phyloP scores from a whole-genome alignment of 2,113 vertebrate species.

The Mobula hypostoma region DNA sequence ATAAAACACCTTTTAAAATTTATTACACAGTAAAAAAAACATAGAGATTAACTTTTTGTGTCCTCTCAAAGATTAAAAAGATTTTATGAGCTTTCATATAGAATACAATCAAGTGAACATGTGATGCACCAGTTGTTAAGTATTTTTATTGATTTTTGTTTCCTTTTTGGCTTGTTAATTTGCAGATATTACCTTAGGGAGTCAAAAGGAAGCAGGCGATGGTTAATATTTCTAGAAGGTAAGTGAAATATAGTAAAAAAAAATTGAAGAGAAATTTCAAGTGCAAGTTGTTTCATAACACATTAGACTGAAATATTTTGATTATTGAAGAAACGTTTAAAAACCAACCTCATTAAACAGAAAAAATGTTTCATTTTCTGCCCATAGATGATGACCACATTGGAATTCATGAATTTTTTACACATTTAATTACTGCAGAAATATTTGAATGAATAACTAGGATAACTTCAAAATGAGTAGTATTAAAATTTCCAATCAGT shows the following conservation, averaged over 20 bases:
- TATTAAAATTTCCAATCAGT: background rate
- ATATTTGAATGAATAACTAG: background rate
- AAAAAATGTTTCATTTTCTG: background rate
- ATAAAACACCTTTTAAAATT: constrained; percentile 36
- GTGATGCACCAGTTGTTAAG: background rate
- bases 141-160: background rate
- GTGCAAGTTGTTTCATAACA: background rate
- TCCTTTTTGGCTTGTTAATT: background rate
- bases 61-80: background rate
- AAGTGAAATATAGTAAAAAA: constrained; percentile 43
- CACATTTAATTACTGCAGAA: background rate
- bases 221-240: constrained; percentile 68
- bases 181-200: constrained; percentile 62
- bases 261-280: too few species aligned
- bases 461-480: too few species aligned
- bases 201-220: constrained; percentile 62
- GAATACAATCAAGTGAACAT: background rate
- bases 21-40: background rate
- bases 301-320: too few species aligned
- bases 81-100: background rate
- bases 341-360: background rate
- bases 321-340: background rate
- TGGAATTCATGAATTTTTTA: background rate
- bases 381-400: background rate
- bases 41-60: background rate